A percentile compares a stretch with the other conserved stretches of the same genome.
Evolutionary conservation across 2,113 vertebrate genomes (phyloP).

Genomic region (Nettapus auritus): DNA sequence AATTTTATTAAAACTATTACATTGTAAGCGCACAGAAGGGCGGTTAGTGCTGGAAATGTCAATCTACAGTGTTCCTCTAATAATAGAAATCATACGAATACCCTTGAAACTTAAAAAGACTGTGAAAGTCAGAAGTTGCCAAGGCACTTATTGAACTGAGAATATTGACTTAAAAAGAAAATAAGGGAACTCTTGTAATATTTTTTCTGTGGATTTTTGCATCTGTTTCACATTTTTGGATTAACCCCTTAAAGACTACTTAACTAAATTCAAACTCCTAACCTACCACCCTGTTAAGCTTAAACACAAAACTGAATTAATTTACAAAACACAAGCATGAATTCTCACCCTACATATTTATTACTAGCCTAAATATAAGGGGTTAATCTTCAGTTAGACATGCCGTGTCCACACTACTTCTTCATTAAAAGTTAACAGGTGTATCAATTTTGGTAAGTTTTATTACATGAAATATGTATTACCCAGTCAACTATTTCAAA

Average conservation of each 20-base stretch:
- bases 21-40: neutral
- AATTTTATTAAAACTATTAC: neutral
- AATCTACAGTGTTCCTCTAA: neutral
- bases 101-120: constrained; percentile 28
- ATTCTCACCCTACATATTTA: constrained; percentile 64
- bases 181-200: constrained; percentile 52
- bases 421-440: constrained; percentile 76
- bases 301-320: constrained; percentile 46
- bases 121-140: constrained; percentile 53
- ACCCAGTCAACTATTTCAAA: constrained; percentile 77
- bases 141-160: constrained; percentile 62
- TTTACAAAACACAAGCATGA: constrained; percentile 36
- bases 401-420: constrained; percentile 86
- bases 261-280: constrained; percentile 69
- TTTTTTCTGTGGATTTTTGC: constrained; percentile 84
- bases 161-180: constrained; percentile 31
- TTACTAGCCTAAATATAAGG: constrained; percentile 75
- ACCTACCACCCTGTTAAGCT: constrained; percentile 48
- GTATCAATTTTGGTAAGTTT: constrained; percentile 68
- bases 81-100: neutral
- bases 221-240: constrained; percentile 78
- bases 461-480: constrained; percentile 67
- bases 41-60: neutral
- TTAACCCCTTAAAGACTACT: constrained; percentile 83
- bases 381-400: constrained; percentile 84